Evolutionary conservation across 2,888 invertebrate genomes (phyloP).

Genomic region (Drosophila nigricruria): DNA sequence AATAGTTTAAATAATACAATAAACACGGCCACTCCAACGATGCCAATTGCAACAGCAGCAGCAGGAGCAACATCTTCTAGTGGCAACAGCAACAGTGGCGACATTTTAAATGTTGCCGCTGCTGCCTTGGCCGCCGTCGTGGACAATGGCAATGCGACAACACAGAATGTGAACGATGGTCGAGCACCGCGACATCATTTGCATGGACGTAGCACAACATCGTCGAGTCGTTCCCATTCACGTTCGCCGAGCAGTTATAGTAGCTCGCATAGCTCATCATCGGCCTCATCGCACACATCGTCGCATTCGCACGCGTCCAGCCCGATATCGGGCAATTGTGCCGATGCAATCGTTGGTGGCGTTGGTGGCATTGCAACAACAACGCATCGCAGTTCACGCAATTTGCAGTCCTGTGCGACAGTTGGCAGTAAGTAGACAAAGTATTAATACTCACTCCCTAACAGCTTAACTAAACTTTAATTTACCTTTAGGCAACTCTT

Average conservation of each 20-base stretch:
- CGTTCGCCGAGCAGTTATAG: conserved; percentile 86
- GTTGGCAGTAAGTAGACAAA: conserved; percentile 81
- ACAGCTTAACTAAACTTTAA: not conserved
- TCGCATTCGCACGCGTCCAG: conserved; percentile 85
- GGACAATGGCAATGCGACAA: conserved; percentile 53
- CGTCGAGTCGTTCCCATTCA: conserved; percentile 87
- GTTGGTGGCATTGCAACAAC: conserved; percentile 40
- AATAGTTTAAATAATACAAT: conserved; percentile 83
- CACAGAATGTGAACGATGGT: conserved; percentile 69
- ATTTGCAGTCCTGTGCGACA: conserved; percentile 86
- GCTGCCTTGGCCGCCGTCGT: conserved; percentile 64
- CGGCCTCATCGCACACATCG: conserved; percentile 80
- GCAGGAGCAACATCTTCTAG: conserved; percentile 23
- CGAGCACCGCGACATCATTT: conserved; percentile 71
- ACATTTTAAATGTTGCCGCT: conserved; percentile 83
- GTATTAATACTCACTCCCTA: not conserved
- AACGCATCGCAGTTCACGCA: conserved; percentile 78
- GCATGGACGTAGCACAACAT: conserved; percentile 86
- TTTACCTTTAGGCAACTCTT: conserved; percentile 67
- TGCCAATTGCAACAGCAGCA: conserved; percentile 55
- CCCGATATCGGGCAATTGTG: conserved; percentile 83
- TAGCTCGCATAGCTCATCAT: conserved; percentile 85
- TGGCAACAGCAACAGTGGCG: conserved; percentile 54
- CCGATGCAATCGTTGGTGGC: conserved; percentile 69
- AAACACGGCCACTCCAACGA: conserved; percentile 74